Percentiles rank a stretch among this genome's conserved stretches.
These are phyloP conservation scores for Oxygymnocypris stewartii DNA, from an alignment of 2,113 vertebrate genomes.

Conservation along the genomic window DNA sequence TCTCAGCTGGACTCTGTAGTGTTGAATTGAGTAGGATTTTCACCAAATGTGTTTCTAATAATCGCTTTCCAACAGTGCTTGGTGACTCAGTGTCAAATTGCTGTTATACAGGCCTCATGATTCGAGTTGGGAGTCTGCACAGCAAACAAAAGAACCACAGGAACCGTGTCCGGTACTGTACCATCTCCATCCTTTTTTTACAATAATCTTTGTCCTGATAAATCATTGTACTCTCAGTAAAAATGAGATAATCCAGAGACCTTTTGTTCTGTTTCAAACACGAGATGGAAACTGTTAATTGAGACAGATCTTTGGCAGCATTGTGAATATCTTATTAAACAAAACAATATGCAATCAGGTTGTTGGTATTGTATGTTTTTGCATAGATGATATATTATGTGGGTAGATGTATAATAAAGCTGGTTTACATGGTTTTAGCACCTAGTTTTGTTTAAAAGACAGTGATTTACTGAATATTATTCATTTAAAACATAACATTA, in stretches of 20 bases:
- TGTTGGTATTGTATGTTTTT: not conserved
- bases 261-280: constrained; percentile 8
- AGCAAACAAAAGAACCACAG: not conserved
- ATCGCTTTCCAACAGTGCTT: not conserved
- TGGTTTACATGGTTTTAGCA: not conserved
- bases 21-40: constrained; percentile 13
- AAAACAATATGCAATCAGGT: not conserved
- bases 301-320: constrained; percentile 1
- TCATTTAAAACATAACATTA: not conserved
- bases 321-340: not conserved
- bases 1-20: constrained; percentile 4
- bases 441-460: not conserved
- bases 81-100: not conserved
- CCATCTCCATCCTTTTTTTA: not conserved
- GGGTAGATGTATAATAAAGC: not conserved
- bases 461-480: not conserved
- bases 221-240: not conserved
- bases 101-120: not conserved
- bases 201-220: not conserved
- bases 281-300: not conserved
- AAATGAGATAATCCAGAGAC: constrained; percentile 1
- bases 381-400: not conserved
- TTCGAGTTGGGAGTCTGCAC: not conserved
- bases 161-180: not conserved
- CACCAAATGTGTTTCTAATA: constrained; percentile 12